Conservation (phyloP, 2,113 vertebrate genomes). For the Hydrolagus affinis region DNA sequence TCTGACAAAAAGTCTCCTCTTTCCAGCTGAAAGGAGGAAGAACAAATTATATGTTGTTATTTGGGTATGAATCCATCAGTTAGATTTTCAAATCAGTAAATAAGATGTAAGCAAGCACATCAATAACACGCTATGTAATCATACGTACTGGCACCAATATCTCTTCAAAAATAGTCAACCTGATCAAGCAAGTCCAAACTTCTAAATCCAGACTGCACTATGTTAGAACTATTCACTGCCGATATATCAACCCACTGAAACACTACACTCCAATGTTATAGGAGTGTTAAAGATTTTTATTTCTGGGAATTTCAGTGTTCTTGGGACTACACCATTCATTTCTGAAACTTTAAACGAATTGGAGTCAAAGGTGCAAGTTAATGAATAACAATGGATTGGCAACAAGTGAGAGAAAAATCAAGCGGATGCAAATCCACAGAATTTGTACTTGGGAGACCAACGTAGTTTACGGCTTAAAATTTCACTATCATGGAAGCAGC, state of each 20-base stretch:
- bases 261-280: not conserved
- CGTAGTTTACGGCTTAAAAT: too few species aligned
- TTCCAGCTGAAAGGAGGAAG: constrained; percentile 70
- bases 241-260: not conserved
- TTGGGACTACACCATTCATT: not conserved
- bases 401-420: too few species aligned
- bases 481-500: not conserved
- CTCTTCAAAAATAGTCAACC: too few species aligned
- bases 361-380: too few species aligned
- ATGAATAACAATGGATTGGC: not conserved
- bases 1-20: constrained; percentile 96
- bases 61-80: not conserved
- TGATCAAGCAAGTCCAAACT: not conserved
- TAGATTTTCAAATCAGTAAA: not conserved
- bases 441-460: not conserved
- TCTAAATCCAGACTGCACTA: not conserved
- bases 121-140: too few species aligned
- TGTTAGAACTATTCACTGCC: not conserved
- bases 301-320: not conserved
- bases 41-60: constrained; percentile 37
- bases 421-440: not conserved
- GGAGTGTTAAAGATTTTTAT: not conserved
- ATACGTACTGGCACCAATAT: not conserved
- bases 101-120: not conserved
- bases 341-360: too few species aligned